Percentiles rank a stretch among this genome's conserved stretches.
Evolutionary conservation across 2,888 invertebrate species (phyloP).

Genomic region (Nycteola revayana): DNA sequence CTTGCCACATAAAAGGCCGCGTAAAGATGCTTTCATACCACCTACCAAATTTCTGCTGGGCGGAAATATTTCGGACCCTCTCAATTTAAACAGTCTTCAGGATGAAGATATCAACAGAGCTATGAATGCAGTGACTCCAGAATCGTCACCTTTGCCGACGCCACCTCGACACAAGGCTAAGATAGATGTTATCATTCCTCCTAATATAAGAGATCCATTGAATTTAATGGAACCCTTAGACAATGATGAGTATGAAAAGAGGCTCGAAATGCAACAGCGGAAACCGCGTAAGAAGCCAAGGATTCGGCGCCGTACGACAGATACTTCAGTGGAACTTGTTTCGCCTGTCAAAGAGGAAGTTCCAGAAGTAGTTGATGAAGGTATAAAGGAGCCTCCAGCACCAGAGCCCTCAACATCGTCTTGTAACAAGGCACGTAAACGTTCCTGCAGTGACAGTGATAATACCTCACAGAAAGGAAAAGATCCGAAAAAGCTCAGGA

Average conservation of each 20-base stretch:
- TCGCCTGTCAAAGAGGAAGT: conserved; percentile 51
- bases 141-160: conserved; percentile 94
- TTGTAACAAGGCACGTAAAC: conserved; percentile 65
- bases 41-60: conserved; percentile 97
- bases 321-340: conserved; percentile 44
- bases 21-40: conserved; percentile 89
- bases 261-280: conserved; percentile 86
- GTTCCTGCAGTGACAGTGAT: conserved; percentile 81
- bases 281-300: conserved; percentile 87
- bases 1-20: conserved; percentile 87
- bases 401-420: conserved; percentile 65
- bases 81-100: conserved; percentile 95
- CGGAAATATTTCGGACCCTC: conserved; percentile 96
- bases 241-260: conserved; percentile 91
- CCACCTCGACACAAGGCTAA: conserved; percentile 90
- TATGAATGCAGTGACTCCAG: conserved; percentile 95
- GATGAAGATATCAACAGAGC: conserved; percentile 89
- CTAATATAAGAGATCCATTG: conserved; percentile 95
- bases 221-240: conserved; percentile 91
- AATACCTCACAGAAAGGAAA: conserved; percentile 78
- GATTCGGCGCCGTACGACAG: conserved; percentile 71
- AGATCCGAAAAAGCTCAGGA: conserved; percentile 81
- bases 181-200: conserved; percentile 95
- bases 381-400: conserved; percentile 62
- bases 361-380: conserved; percentile 46